A percentile compares a stretch with the other conserved stretches of the same genome.
phyloP scores from a whole-genome alignment of 2,113 vertebrate species.

The Hyperoodon ampullatus region DNA sequence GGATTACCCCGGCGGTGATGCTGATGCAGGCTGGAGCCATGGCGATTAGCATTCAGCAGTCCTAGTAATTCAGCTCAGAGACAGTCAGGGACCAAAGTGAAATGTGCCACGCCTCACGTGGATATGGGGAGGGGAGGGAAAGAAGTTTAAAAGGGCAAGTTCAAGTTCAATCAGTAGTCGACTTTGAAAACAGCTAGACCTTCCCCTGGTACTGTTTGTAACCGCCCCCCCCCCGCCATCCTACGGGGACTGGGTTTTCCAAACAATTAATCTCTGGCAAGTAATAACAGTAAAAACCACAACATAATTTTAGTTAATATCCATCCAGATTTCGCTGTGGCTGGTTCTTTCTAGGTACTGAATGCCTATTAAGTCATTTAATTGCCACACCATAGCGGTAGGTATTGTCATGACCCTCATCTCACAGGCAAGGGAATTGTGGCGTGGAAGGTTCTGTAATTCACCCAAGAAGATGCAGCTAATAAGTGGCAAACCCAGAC shows the following conservation, averaged over 20 bases:
- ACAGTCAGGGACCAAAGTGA: background rate
- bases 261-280: background rate
- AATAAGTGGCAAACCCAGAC: background rate
- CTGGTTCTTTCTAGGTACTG: background rate
- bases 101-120: accelerated
- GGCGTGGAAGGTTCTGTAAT: background rate
- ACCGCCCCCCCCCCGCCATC: background rate
- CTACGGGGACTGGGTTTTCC: background rate
- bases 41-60: background rate
- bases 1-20: background rate
- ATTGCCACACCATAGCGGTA: background rate
- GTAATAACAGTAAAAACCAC: background rate
- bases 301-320: accelerated
- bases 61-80: background rate
- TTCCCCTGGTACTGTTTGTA: background rate
- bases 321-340: background rate
- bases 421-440: background rate
- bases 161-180: background rate
- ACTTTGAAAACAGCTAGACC: background rate
- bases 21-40: background rate
- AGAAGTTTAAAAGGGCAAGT: background rate
- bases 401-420: no score
- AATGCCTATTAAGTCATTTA: background rate
- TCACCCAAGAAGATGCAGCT: background rate
- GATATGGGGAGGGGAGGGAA: background rate